Evolutionary conservation across 2,888 invertebrate genomes (phyloP).

Genomic region (Plebejus melissa): DNA sequence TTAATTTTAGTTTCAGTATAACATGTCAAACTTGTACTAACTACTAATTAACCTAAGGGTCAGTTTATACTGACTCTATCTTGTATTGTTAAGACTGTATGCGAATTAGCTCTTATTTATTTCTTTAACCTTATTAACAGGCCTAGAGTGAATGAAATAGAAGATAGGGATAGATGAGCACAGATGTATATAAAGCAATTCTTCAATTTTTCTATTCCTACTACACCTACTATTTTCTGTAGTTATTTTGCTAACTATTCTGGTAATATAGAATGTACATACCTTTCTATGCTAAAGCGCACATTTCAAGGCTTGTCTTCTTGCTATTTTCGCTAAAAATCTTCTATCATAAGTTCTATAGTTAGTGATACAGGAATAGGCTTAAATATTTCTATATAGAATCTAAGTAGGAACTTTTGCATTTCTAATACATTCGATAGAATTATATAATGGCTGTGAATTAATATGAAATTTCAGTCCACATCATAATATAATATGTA

Average conservation of each 20-base stretch:
- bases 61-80: not conserved
- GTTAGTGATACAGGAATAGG: constrained; percentile 15
- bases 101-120: not conserved
- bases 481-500: constrained; percentile 29
- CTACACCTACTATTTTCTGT: not conserved
- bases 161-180: not conserved
- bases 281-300: not conserved
- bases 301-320: not conserved
- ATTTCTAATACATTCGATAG: constrained; percentile 41
- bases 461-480: constrained; percentile 47
- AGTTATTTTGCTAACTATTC: not conserved
- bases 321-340: not conserved
- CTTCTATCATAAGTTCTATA: not conserved
- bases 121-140: not conserved
- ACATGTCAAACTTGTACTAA: constrained; percentile 49
- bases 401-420: constrained; percentile 5
- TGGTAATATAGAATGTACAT: not conserved
- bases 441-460: constrained; percentile 71
- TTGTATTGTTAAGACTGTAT: too few relatives aligned
- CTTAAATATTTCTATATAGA: not conserved
- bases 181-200: not conserved
- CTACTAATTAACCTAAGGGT: constrained; percentile 41
- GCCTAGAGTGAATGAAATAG: not conserved
- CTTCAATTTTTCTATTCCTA: not conserved
- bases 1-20: constrained; percentile 34